Evolutionary conservation across 2,888 invertebrate genomes (phyloP), one percentile per base, ranked within the genome.

Genomic region (Heliconius hortense): DNA sequence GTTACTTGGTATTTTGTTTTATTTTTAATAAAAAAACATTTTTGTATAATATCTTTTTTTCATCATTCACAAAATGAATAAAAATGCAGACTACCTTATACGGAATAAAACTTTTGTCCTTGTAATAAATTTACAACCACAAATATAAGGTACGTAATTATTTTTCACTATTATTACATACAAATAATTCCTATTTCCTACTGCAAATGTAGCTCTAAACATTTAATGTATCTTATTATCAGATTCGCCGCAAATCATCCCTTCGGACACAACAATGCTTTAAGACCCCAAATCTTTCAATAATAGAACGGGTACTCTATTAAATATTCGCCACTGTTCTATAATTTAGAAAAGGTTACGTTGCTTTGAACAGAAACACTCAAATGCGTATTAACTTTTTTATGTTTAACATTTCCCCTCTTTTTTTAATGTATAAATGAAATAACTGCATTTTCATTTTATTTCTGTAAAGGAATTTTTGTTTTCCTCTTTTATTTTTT

Each of bases 211-310:
- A 43, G 43, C 2, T 10, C 24, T 24, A 24, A 59, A 13, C 15
- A 35, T 64, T 64, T 35, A 3, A 64, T 35, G 0, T 35, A 64
- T 24, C 4, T n/a, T 13, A 64, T 39, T 39, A 15, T 39, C 43
- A 15, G 24, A 66, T 39, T 39, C 39, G 24, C 24, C 24, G 39
- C 39, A 66, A 66, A 66, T 66, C 66, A 39, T 66, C 66, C 66
- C 24, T 66, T 66, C 39, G 39, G 39, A 39, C 39, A 66, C 66
- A 64, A 64, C n/a, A n/a, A 64, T 64, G n/a, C 35, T n/a, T 64
- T 15, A 15, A 24, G 24, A 39, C 39, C 66, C 66, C 13, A 66
- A 39, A 66, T 66, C 39, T 66, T 39, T 66, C 24, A 66, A 39
- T 64, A 64, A 39, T 39, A 39, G 35, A 64, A 64, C 35, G 35